Evolutionary conservation across 2,113 vertebrate genomes (phyloP), one percentile per base, ranked within the genome.

Genomic region (Ancistrus triradiatus): DNA sequence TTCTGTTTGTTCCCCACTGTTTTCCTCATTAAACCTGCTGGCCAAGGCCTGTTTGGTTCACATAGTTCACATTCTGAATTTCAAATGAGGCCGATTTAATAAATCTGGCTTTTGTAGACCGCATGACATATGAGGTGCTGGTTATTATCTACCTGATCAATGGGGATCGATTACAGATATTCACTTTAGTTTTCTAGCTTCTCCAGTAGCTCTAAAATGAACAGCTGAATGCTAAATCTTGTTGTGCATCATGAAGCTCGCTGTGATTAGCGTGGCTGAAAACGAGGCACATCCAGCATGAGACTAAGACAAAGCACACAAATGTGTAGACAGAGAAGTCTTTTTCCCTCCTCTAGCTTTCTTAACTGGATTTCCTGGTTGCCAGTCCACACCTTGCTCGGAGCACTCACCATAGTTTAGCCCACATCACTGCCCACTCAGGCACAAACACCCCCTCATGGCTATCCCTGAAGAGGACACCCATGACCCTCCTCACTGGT

Each of bases 371-470:
- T 58, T 67, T 52, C 47, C 59, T 21, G 42, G 71, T 49, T 72
- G 68, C 65, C 74, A 60, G n/a, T 71, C 66, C 61, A 59, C 63
- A 72, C 71, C 68, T 66, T 65, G 70, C 68, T 68, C 11, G 51
- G 56, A 69, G 64, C 60, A 24, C 68, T 73, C 37, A 4, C 3
- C 27, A 3, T 69, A 66, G 68, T 66, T 57, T 69, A 68, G 52
- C 71, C 70, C 64, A 71, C 76, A 76, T 61, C 48, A 63, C 61
- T 42, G 11, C 68, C 61, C 76, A 51, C 50, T 38, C 59, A 48
- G 7, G 7, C 40, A 59, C 11, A 9, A 31, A 59, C 63, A 59
- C 53, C 64, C 70, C 70, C 64, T 64, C 70, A 71, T 35, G 50
- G 38, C 70, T 66, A 59, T 68, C 73, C 71, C 73, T 59, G 63